Base-by-base conservation (phyloP, 37 sponge, comb jelly and placozoan species). In the Cliona cf. orientalis region DNA sequence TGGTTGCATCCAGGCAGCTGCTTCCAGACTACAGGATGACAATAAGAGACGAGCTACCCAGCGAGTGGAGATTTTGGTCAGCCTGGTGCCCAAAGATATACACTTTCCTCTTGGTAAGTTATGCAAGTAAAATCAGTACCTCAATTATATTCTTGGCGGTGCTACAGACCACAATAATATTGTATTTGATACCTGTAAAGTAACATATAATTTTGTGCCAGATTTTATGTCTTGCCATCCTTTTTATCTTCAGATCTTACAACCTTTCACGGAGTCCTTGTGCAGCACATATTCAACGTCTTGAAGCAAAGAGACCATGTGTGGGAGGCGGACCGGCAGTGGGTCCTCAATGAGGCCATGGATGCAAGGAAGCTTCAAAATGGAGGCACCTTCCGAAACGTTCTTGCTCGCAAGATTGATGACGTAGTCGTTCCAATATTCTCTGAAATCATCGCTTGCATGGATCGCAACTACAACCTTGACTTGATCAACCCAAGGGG, bases 321-420 rank as follows among this genome's bases (percentile, higher is more conserved):
- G 17, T 26, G 23, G 7, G 22, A 41, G 42, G 59, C 58, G 29
- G 65, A 75, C 31, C 64, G 17, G 31, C 25, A 78, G 28, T 92
- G 92, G 92, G 92, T 85, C 0, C 57, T 84, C 14, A 61, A 71
- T 65, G 88, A 92, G 46, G 84, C 92, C 38, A 35, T 92, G 81
- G 60, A 76, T 60, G 25, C 58, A 32, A 65, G 68, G 56, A 87
- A 80, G n/a, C 80, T 87, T 1, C 76, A 83, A 46, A 69, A 80
- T 75, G 85, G 92, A 63, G 92, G 92, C 32, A 92, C 92, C n/a
- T 87, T 87, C 72, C 53, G 66, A 11, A 92, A 84, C 46, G 70
- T 49, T 0, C 68, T 92, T 4, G 14, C 74, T 0, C 67, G 85
- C 43, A 87, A 69, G 75, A 32, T 92, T 57, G 89, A 92, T 70